These are phyloP conservation scores for Salticus scenicus DNA, from an alignment of 2,888 invertebrate species.

Conservation along the genomic window DNA sequence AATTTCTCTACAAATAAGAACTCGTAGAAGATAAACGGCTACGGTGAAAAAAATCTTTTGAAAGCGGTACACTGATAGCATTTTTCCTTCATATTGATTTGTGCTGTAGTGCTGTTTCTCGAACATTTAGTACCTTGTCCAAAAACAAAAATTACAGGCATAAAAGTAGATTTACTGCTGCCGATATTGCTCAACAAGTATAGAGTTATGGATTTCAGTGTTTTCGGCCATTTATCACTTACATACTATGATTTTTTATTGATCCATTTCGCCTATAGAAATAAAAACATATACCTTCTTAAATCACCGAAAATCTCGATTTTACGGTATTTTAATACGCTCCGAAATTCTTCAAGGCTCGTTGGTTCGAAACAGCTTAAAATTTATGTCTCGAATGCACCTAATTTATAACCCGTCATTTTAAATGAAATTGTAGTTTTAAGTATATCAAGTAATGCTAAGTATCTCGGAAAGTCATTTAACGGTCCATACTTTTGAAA, in stretches of 20 bases:
- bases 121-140: background rate
- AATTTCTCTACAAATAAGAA: too few species aligned
- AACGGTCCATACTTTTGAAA: too few species aligned
- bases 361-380: too few species aligned
- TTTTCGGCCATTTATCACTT: background rate
- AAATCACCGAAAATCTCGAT: background rate
- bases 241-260: background rate
- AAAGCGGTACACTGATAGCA: background rate
- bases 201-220: background rate
- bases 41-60: too few species aligned
- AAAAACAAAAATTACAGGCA: background rate
- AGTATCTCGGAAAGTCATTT: too few species aligned
- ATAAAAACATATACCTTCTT: background rate
- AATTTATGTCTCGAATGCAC: too few species aligned
- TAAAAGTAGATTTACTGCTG: background rate
- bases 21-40: too few species aligned
- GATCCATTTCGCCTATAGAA: background rate
- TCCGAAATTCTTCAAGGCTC: too few species aligned
- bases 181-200: background rate
- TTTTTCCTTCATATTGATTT: background rate
- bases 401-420: too few species aligned
- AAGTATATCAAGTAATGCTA: too few species aligned
- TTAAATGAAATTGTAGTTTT: too few species aligned
- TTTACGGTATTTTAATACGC: background rate
- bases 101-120: background rate